Conservation (phyloP, 2,113 vertebrate species). For the Motacilla alba region DNA sequence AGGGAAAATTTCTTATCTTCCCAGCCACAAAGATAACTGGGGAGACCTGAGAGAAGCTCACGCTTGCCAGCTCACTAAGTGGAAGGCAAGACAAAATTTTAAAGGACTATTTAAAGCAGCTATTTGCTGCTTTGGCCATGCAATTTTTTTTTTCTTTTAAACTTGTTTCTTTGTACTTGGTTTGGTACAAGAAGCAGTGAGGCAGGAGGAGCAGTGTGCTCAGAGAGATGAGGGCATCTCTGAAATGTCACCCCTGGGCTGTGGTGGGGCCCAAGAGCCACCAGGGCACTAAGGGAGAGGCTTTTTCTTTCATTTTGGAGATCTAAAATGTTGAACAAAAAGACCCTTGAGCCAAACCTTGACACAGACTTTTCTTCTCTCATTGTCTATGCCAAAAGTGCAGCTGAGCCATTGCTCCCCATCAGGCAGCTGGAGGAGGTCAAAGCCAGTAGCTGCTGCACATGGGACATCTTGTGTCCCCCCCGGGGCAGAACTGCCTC, state of each 20-base stretch:
- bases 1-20: background rate
- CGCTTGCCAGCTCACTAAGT: background rate
- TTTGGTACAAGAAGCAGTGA: background rate
- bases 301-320: background rate
- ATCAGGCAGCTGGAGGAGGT: background rate
- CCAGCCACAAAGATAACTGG: background rate
- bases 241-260: background rate
- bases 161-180: background rate
- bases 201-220: background rate
- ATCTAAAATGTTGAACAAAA: background rate
- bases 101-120: background rate
- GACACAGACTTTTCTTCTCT: background rate
- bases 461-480: slow-evolving; percentile 1
- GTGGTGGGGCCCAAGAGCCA: background rate
- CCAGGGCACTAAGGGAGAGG: background rate
- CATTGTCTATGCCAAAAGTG: accelerated
- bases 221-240: background rate
- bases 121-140: slow-evolving; percentile 9
- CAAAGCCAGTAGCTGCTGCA: slow-evolving; percentile 1
- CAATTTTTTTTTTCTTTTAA: background rate
- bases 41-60: background rate
- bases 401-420: background rate
- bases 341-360: background rate
- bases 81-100: background rate
- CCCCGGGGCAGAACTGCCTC: background rate